Evolutionary conservation across 2,888 invertebrate genomes (phyloP).

Genomic region (Rhogogaster chlorosoma): DNA sequence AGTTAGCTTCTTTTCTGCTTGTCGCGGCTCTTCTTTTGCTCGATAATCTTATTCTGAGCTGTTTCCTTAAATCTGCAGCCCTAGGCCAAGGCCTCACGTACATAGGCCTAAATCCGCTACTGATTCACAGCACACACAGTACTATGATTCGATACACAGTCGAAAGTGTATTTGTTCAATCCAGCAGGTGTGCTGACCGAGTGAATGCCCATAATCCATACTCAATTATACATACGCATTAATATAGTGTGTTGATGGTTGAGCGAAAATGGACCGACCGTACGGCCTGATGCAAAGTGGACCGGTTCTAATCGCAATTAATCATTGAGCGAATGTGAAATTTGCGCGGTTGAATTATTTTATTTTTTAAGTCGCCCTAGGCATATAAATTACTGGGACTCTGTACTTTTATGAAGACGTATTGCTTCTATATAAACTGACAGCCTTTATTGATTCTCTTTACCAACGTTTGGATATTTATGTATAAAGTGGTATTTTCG

Average conservation of each 20-base stretch:
- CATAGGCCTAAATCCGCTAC: not conserved
- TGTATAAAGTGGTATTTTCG: not conserved
- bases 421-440: conserved; percentile 27
- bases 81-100: not conserved
- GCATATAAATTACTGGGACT: not conserved
- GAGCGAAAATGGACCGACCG: not conserved
- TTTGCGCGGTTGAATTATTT: not conserved
- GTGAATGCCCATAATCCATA: not conserved
- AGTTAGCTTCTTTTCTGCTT: too few relatives aligned
- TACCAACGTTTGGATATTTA: not conserved
- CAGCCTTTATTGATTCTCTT: conserved; percentile 19
- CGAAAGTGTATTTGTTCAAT: conserved; percentile 7
- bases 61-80: not conserved
- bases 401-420: not conserved
- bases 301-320: conserved; percentile 14
- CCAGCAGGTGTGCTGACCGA: not conserved
- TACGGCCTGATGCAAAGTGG: not conserved
- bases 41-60: not conserved
- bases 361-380: not conserved
- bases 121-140: not conserved
- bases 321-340: conserved; percentile 9
- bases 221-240: conserved; percentile 4
- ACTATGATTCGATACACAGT: not conserved
- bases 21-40: not conserved
- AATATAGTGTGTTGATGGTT: conserved; percentile 2